These are phyloP conservation scores for Enteromius anoplus DNA, from an alignment of 2,797 vertebrate genomes.

Conservation along the genomic window DNA sequence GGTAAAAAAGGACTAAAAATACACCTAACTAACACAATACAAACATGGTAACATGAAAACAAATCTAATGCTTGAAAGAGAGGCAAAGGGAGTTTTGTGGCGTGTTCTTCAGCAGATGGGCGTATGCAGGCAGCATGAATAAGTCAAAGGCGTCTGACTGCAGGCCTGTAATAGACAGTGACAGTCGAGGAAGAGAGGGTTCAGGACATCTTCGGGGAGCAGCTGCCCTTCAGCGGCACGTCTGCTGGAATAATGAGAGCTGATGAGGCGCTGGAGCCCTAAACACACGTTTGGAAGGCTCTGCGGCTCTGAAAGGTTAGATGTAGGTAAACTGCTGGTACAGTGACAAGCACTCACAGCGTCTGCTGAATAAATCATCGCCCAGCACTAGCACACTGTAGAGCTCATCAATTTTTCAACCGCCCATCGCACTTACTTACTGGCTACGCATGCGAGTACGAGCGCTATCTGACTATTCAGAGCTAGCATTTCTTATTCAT, in stretches of 20 bases:
- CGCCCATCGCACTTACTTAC: conserved; percentile 63
- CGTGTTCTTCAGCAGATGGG: background rate
- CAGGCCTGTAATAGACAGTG: conserved; percentile 75
- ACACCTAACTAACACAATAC: too few species aligned
- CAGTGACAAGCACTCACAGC: conserved; percentile 68
- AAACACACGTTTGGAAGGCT: background rate
- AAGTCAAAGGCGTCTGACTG: conserved; percentile 75
- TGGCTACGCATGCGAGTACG: conserved; percentile 16
- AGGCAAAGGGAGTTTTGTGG: background rate
- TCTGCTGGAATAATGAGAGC: conserved; percentile 41
- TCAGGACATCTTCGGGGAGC: conserved; percentile 30
- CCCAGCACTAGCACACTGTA: conserved; percentile 67
- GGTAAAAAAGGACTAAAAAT: too few species aligned
- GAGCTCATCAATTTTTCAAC: conserved; percentile 77
- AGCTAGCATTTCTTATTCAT: conserved; percentile 60
- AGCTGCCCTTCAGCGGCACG: conserved; percentile 55
- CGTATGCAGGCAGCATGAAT: conserved; percentile 65
- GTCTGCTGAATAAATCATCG: conserved; percentile 76
- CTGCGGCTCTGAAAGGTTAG: conserved; percentile 48
- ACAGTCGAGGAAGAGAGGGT: conserved; percentile 71
- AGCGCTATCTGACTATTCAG: conserved; percentile 50
- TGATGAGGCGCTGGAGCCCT: background rate
- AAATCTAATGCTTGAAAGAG: background rate
- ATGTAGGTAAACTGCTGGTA: conserved; percentile 64
- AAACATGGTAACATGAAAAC: background rate